Evolutionary conservation across 2,113 vertebrate species (phyloP).

Genomic region (Pollimyrus isidori): DNA sequence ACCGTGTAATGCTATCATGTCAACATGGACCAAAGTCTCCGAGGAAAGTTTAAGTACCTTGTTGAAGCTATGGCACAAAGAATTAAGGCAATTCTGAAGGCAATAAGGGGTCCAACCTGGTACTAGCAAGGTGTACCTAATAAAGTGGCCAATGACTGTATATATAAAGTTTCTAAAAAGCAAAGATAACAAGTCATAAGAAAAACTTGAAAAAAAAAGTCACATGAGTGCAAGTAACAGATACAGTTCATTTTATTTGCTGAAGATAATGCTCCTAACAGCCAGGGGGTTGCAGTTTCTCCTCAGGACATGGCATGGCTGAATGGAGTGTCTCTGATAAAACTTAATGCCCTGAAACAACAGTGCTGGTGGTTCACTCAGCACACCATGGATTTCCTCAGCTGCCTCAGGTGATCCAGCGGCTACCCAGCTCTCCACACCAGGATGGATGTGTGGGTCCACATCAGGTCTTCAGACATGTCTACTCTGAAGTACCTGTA

Average conservation of each 20-base stretch:
- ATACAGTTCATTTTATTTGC: background rate
- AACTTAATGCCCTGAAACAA: background rate
- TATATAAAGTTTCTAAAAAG: background rate
- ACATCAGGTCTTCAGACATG: background rate
- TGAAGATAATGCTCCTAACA: background rate
- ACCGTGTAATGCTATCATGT: background rate
- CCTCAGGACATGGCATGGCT: background rate
- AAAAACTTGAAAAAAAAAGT: background rate
- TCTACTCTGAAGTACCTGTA: background rate
- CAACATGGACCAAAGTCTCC: background rate
- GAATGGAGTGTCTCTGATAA: background rate
- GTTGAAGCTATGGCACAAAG: too few relatives aligned
- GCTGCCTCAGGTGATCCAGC: background rate
- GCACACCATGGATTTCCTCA: background rate
- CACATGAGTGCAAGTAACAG: background rate
- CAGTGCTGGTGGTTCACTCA: background rate
- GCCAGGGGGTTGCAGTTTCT: background rate
- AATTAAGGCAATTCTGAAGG: background rate
- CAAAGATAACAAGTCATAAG: background rate
- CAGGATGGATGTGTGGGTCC: background rate
- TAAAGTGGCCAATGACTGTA: background rate
- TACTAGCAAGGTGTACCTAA: background rate
- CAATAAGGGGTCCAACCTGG: background rate
- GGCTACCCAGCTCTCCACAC: background rate
- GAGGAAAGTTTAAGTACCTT: background rate